phyloP scores from a whole-genome alignment of 2,888 invertebrate species.

The Drosophila fungiperda region DNA sequence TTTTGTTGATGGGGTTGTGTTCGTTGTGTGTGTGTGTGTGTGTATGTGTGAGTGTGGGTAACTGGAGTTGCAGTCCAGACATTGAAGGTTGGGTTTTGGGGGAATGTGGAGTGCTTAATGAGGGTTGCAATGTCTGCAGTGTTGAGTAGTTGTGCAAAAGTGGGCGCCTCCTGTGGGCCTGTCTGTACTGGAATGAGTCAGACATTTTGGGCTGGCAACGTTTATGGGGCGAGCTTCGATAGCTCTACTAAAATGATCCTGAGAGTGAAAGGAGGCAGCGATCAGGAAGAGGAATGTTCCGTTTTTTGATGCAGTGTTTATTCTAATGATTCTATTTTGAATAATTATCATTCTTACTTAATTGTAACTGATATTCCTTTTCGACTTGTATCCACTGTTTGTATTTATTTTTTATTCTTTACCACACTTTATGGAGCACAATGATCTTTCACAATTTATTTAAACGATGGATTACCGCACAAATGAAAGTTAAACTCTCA shows the following conservation, averaged over 20 bases:
- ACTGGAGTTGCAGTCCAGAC: conserved; percentile 66
- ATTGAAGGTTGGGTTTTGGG: conserved; percentile 43
- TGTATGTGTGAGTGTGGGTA: conserved; percentile 11
- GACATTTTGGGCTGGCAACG: conserved; percentile 51
- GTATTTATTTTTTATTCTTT: conserved; percentile 3
- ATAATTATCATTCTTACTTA: conserved; percentile 6
- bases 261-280: conserved; percentile 57
- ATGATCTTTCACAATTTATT: not conserved
- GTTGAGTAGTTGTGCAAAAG: conserved; percentile 47
- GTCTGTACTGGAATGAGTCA: conserved; percentile 55
- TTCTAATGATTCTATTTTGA: not conserved
- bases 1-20: conserved; percentile 14
- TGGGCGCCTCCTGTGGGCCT: conserved; percentile 30
- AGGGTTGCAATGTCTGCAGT: conserved; percentile 72
- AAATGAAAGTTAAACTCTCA: conserved; percentile 42
- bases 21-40: not conserved
- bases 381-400: conserved; percentile 1
- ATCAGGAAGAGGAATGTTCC: conserved; percentile 2
- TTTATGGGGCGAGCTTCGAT: conserved; percentile 4
- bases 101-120: conserved; percentile 48
- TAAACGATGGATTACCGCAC: conserved; percentile 3
- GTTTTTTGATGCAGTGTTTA: too few relatives aligned
- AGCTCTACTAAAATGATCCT: conserved; percentile 36
- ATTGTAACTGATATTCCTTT: not conserved
- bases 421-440: conserved; percentile 7